A percentile compares a stretch with the other conserved stretches of the same genome.
phyloP scores from a whole-genome alignment of 2,113 vertebrate species.

The Trogon melanurus region DNA sequence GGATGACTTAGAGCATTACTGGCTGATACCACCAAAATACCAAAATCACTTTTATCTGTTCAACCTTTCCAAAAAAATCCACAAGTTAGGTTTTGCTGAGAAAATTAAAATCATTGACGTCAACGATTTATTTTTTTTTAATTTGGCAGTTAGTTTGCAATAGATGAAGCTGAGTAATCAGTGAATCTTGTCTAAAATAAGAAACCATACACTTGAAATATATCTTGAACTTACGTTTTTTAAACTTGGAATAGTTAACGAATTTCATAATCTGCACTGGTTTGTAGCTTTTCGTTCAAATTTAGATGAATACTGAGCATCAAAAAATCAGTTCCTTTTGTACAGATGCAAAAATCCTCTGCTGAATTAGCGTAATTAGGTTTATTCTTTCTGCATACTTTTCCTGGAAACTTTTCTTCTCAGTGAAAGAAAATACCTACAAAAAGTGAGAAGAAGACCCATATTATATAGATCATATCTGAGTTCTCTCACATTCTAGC shows the following conservation, averaged over 20 bases:
- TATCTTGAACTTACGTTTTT: not conserved
- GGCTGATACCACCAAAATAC: not conserved
- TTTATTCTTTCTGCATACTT: constrained; percentile 4
- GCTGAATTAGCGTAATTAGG: constrained; percentile 1
- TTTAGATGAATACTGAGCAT: constrained; percentile 13
- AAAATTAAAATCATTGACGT: constrained; percentile 9
- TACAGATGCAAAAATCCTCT: constrained; percentile 35
- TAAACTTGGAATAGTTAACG: not conserved
- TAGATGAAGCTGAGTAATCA: constrained; percentile 47
- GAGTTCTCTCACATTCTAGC: not conserved
- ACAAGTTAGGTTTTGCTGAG: not conserved
- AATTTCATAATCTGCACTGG: constrained; percentile 8
- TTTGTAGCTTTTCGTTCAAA: not conserved
- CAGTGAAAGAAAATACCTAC: not conserved
- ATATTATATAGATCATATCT: not conserved
- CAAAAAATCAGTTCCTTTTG: constrained; percentile 60
- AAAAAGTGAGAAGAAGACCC: not conserved
- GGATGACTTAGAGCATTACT: not conserved
- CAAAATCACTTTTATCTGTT: not conserved
- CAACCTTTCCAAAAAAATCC: not conserved
- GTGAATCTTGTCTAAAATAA: constrained; percentile 45
- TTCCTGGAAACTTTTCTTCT: not conserved
- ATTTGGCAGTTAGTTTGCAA: not conserved
- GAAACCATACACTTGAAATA: constrained; percentile 7
- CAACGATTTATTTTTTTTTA: not conserved